Conservation (phyloP, 2,113 vertebrate genomes). For the Cyprinodon tularosa region DNA sequence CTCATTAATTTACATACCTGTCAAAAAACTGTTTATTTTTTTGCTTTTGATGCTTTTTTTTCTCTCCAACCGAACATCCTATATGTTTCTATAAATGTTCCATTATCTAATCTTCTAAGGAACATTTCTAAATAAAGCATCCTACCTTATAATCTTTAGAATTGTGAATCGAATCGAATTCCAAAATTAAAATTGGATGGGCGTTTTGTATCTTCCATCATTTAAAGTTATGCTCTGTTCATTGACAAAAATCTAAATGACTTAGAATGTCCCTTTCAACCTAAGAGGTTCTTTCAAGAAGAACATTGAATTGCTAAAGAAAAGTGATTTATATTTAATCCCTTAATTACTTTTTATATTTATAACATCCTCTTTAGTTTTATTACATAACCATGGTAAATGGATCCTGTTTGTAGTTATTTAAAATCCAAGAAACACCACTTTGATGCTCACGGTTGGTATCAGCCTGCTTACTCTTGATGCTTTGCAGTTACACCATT, state of each 20-base stretch:
- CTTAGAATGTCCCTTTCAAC: background rate
- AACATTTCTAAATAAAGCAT: too few relatives aligned
- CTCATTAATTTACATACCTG: too few relatives aligned
- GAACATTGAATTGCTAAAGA: background rate
- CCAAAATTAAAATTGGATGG: background rate
- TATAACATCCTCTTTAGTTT: too few relatives aligned
- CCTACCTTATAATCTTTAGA: too few relatives aligned
- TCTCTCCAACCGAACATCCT: background rate
- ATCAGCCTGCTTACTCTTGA: background rate
- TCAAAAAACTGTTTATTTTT: background rate
- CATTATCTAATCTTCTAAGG: background rate
- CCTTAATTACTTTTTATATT: too few relatives aligned
- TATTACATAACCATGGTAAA: background rate
- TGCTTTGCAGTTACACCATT: conserved; percentile 19
- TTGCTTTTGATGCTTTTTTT: background rate
- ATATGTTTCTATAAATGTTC: background rate
- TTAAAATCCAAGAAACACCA: background rate
- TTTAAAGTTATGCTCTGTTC: background rate
- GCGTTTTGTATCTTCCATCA: background rate
- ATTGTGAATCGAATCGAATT: background rate
- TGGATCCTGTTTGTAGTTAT: too few relatives aligned
- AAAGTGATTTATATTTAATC: background rate
- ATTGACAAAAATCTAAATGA: background rate
- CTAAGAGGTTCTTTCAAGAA: too few relatives aligned
- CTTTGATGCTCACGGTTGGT: background rate